Percentiles rank a stretch among this genome's conserved stretches.
Conservation (phyloP, 2,113 vertebrate genomes). For the Ginglymostoma cirratum region DNA sequence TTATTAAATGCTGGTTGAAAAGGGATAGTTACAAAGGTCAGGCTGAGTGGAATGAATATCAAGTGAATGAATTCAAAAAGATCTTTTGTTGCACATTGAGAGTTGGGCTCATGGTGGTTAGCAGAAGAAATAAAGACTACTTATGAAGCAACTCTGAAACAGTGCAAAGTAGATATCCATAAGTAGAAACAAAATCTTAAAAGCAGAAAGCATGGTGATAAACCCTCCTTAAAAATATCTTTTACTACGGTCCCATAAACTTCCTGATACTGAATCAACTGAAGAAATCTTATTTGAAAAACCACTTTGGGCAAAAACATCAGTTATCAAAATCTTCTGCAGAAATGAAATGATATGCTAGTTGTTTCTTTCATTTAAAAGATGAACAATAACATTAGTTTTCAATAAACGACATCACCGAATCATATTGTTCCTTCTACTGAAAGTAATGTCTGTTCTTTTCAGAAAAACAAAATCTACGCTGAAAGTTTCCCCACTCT, state of each 20-base stretch:
- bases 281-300: neutral
- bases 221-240: neutral
- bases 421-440: neutral
- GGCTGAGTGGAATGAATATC: too few species aligned
- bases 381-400: neutral
- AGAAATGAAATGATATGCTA: neutral
- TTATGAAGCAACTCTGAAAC: neutral
- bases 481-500: neutral
- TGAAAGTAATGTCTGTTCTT: neutral
- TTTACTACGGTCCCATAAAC: neutral
- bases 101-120: too few species aligned
- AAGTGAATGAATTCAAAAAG: too few species aligned
- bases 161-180: neutral
- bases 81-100: too few species aligned
- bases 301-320: neutral
- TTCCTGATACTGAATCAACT: neutral
- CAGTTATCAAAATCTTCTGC: neutral
- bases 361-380: neutral
- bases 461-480: neutral
- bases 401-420: neutral
- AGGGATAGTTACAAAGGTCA: too few species aligned
- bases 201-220: neutral
- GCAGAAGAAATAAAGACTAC: too few species aligned
- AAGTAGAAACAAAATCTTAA: neutral
- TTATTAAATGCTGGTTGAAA: too few species aligned